Conservation (phyloP, 2,797 vertebrate genomes). For the Halcyon chelicuti region DNA sequence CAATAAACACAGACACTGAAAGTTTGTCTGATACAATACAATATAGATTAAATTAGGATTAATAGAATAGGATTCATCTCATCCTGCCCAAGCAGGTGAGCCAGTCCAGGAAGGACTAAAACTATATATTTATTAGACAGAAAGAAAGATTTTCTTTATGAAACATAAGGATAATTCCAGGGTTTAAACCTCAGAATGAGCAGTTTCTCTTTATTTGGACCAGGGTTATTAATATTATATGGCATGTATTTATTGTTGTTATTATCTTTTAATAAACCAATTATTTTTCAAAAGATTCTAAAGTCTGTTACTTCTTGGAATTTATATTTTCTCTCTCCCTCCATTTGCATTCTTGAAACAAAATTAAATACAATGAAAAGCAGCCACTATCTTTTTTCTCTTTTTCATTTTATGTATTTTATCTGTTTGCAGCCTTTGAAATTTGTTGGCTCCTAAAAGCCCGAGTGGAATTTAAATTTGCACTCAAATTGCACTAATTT, state of each 20-base stretch:
- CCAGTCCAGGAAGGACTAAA: neutral
- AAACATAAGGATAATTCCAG: neutral
- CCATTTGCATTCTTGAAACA: neutral
- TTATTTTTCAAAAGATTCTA: neutral
- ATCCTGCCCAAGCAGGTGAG: neutral
- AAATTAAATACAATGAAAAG: neutral
- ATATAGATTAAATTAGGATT: neutral
- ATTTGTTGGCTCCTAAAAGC: neutral
- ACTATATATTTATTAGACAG: neutral
- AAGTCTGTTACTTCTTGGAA: neutral
- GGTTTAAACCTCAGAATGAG: neutral
- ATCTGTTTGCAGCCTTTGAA: neutral
- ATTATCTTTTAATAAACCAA: neutral
- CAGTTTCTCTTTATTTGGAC: neutral
- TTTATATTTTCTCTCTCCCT: neutral
- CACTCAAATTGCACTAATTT: neutral
- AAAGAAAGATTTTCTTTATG: neutral
- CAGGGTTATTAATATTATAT: neutral
- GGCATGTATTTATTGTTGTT: neutral
- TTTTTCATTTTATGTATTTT: neutral
- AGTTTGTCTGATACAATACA: neutral
- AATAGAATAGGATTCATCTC: neutral
- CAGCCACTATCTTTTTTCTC: neutral
- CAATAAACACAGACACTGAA: neutral
- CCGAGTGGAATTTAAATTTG: neutral